Evolutionary conservation across 2,797 vertebrate genomes (phyloP), one percentile per base, ranked within the genome.

Genomic region (Adrianichthys oophorus): DNA sequence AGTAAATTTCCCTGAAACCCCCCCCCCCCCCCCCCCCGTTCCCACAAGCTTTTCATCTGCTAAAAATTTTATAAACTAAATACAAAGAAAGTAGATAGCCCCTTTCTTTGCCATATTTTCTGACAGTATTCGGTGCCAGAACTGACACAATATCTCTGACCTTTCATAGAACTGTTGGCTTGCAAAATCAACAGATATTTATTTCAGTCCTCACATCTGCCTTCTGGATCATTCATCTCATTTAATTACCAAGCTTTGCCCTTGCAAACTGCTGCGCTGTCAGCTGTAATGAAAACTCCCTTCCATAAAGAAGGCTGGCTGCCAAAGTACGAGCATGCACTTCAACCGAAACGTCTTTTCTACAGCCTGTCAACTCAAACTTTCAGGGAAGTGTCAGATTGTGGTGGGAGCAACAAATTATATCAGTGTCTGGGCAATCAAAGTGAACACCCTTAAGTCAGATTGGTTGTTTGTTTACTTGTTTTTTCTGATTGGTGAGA

Each of bases 1-100:
- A 83, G 58, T 84, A 82, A 78, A 86, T 79, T 82, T 73, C 74
- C 68, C 56, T 48, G 76, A 79, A 85, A 69, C 63, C 76, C 68
- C 71, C 59, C 68, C 26, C 47, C 50, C 72, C 56, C 63, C 73
- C 66, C 70, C 60, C 72, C 23, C 45, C 52, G 67, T 54, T 60
- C 50, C 51, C 49, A 61, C 65, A 70, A 70, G 60, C 68, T 79
- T 78, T 56, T 71, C 78, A 62, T 52, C 59, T 59, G 59, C 72
- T 74, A 66, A 84, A 79, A 80, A 61, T 60, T 71, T 48, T 70
- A 78, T 78, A 70, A 76, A 81, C 70, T 70, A 68, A 82, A 68
- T 56, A 65, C 72, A 70, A 70, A 79, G 73, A 76, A 70, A 70
- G 68, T 77, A 76, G 69, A 56, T 56, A 61, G 54, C 69, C 70